Percentiles rank a stretch among this genome's conserved stretches.
Evolutionary conservation across 2,888 invertebrate species (phyloP).

Genomic region (Rosalia funebris): DNA sequence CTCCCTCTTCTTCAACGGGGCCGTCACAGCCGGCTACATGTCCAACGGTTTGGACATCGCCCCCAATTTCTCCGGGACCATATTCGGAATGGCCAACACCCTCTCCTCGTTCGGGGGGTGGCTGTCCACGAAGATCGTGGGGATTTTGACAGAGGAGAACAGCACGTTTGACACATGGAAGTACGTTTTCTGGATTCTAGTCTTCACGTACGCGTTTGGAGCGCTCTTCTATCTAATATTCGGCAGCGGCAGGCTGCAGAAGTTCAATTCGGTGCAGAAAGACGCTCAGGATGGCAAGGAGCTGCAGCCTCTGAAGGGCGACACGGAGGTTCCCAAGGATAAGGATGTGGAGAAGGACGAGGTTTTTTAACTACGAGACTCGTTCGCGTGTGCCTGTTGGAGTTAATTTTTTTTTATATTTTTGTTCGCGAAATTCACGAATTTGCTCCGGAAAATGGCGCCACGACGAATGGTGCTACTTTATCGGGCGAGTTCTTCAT

Average conservation of each 20-base stretch:
- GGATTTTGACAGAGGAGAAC: slow-evolving; percentile 76
- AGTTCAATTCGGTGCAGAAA: slow-evolving; percentile 64
- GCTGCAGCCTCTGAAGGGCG: slow-evolving; percentile 58
- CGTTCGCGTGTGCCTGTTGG: neutral
- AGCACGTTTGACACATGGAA: slow-evolving; percentile 83
- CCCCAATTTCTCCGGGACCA: slow-evolving; percentile 88
- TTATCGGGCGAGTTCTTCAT: neutral
- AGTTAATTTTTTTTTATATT: neutral
- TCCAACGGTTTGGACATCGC: slow-evolving; percentile 89
- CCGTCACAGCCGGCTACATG: slow-evolving; percentile 85
- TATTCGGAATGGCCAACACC: slow-evolving; percentile 90
- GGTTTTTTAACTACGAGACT: too few relatives aligned
- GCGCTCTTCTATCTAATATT: slow-evolving; percentile 72
- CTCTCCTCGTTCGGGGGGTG: slow-evolving; percentile 85
- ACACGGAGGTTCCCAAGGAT: slow-evolving; percentile 51
- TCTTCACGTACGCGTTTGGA: slow-evolving; percentile 75
- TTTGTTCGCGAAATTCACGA: neutral
- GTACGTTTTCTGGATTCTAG: slow-evolving; percentile 83
- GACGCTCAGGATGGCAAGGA: slow-evolving; percentile 51
- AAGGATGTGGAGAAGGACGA: slow-evolving; percentile 40
- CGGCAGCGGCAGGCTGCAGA: slow-evolving; percentile 75
- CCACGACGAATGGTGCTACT: neutral
- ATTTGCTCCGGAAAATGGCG: neutral
- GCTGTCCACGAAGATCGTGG: slow-evolving; percentile 84
- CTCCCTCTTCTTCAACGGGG: slow-evolving; percentile 85